Conservation (phyloP, 2,888 invertebrate species). For the Ashinkailepas kermadecensis region DNA sequence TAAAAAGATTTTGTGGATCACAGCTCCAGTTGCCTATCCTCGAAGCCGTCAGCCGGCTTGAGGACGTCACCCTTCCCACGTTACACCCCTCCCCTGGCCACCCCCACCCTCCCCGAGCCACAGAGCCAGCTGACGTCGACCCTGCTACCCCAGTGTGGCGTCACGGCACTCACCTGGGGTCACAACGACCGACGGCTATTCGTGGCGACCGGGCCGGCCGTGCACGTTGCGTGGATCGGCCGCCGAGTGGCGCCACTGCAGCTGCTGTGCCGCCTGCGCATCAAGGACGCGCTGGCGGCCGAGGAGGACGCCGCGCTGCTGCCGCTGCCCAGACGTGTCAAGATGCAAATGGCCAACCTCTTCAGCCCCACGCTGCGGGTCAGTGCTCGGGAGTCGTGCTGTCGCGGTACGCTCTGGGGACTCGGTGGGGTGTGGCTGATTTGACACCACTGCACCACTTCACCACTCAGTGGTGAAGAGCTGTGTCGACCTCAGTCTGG, state of each 20-base stretch:
- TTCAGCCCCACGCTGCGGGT: slow-evolving; percentile 92
- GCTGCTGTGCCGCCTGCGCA: slow-evolving; percentile 67
- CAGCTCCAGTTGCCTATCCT: no score
- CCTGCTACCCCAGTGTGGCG: slow-evolving; percentile 42
- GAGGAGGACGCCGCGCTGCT: slow-evolving; percentile 67
- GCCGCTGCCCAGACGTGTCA: slow-evolving; percentile 79
- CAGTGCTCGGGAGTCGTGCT: slow-evolving; percentile 37
- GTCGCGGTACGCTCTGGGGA: no score
- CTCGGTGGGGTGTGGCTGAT: no score
- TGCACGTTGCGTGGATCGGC: slow-evolving; percentile 86
- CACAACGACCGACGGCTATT: slow-evolving; percentile 94
- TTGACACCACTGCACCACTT: no score
- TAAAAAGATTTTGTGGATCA: no score
- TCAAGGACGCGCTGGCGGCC: slow-evolving; percentile 44
- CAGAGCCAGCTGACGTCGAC: no score
- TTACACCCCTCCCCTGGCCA: no score
- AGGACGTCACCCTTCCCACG: no score
- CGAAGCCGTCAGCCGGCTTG: no score
- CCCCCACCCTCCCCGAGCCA: no score
- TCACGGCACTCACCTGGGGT: slow-evolving; percentile 95
- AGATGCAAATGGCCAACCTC: slow-evolving; percentile 72
- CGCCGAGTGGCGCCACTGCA: slow-evolving; percentile 83
- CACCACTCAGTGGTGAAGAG: no score
- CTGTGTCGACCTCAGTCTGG: no score
- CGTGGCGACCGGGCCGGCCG: slow-evolving; percentile 78